A percentile compares a stretch with the other conserved stretches of the same genome.
These are phyloP conservation scores for Hemibates koningsi DNA, from an alignment of 2,113 vertebrate genomes.

Conservation along the genomic window DNA sequence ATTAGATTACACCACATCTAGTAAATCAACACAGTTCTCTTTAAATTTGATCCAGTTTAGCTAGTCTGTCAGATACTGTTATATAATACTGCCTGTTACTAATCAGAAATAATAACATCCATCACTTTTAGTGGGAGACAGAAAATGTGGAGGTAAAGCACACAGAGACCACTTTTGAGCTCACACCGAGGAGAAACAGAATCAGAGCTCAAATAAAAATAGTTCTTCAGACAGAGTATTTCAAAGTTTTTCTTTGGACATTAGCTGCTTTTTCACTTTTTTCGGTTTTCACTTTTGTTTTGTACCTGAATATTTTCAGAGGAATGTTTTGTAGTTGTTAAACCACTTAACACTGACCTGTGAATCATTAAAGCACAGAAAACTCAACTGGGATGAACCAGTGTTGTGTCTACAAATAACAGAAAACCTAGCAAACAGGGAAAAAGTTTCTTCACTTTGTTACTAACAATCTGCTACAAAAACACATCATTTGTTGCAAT, in stretches of 20 bases:
- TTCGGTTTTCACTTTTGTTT: neutral
- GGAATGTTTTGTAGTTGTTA: neutral
- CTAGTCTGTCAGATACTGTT: constrained; percentile 11
- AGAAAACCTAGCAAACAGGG: neutral
- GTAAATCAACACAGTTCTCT: constrained; percentile 16
- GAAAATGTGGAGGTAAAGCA: neutral
- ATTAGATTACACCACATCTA: constrained; percentile 41
- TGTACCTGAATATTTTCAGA: neutral
- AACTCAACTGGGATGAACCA: neutral
- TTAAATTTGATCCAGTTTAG: constrained; percentile 24
- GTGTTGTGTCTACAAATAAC: neutral
- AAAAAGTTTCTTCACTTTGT: neutral
- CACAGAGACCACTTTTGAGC: neutral
- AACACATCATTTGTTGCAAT: neutral
- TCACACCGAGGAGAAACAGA: neutral
- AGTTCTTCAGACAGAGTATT: neutral
- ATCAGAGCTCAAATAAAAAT: neutral
- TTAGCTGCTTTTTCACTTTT: neutral
- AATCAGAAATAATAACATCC: constrained; percentile 20
- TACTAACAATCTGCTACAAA: neutral
- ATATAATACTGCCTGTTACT: constrained; percentile 17
- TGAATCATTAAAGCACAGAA: neutral
- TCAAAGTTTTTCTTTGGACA: neutral
- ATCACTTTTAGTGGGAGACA: constrained; percentile 3
- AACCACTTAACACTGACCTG: neutral